Conservation (phyloP, 2,113 vertebrate species). For the Prunella himalayana region DNA sequence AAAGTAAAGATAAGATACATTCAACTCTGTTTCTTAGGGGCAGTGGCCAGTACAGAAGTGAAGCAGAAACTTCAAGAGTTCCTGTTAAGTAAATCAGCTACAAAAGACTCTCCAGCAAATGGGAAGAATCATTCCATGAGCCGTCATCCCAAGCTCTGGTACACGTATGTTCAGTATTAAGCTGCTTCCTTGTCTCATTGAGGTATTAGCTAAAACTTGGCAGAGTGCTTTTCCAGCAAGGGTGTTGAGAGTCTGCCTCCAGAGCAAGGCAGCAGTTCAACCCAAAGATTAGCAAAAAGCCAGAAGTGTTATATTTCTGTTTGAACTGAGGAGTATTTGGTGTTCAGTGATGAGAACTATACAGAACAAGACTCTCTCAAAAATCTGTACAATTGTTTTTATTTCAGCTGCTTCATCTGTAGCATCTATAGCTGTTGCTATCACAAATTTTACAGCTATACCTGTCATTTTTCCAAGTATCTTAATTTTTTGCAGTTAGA, state of each 20-base stretch:
- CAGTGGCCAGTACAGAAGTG: constrained; percentile 94
- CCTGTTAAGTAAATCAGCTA: constrained; percentile 93
- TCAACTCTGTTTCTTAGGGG: constrained; percentile 80
- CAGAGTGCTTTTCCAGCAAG: background rate
- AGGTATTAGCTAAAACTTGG: background rate
- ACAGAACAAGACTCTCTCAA: background rate
- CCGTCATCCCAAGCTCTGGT: constrained; percentile 94
- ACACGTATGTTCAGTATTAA: constrained; percentile 83
- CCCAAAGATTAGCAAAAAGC: background rate
- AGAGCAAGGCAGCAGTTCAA: background rate
- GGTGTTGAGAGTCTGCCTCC: background rate
- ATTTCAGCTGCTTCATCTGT: background rate
- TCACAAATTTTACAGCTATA: background rate
- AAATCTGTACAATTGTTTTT: background rate
- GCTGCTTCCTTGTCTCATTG: background rate
- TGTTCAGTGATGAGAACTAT: background rate
- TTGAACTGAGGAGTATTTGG: background rate
- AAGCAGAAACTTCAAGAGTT: constrained; percentile 99
- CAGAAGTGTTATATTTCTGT: background rate
- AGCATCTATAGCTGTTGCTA: background rate
- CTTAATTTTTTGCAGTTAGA: background rate
- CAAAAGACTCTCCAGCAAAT: constrained; percentile 84
- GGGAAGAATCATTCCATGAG: constrained; percentile 85
- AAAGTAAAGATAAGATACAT: background rate
- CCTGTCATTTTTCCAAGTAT: background rate